A percentile compares a stretch with the other conserved stretches of the same genome.
Conservation (phyloP, 2,888 invertebrate species). For the Ophion ventricosus region DNA sequence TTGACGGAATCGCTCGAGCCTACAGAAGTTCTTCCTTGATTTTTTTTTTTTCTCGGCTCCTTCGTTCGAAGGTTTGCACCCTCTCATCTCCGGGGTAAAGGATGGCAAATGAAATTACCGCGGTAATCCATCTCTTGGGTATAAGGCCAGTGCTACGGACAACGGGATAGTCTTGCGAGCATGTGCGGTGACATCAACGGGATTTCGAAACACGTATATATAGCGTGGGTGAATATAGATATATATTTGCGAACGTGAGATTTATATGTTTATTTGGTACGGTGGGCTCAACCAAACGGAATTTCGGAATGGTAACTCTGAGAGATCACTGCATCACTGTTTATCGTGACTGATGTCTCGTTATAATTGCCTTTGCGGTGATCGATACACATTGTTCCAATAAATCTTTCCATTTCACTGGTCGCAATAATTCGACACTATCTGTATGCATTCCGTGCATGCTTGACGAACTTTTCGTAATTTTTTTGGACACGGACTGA, state of each 20-base stretch:
- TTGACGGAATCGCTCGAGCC: constrained; percentile 60
- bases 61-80: constrained; percentile 48
- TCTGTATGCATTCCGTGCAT: neutral
- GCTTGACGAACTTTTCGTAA: neutral
- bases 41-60: constrained; percentile 58
- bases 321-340: neutral
- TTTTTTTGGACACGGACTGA: no score
- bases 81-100: constrained; percentile 57
- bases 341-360: neutral
- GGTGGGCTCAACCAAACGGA: constrained; percentile 36
- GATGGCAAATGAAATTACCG: constrained; percentile 74
- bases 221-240: no score
- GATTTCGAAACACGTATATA: constrained; percentile 64
- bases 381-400: neutral
- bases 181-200: constrained; percentile 70
- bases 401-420: neutral
- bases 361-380: neutral
- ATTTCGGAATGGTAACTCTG: constrained; percentile 18
- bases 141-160: constrained; percentile 5
- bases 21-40: constrained; percentile 68
- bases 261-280: constrained; percentile 53
- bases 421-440: neutral
- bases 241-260: constrained; percentile 58
- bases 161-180: constrained; percentile 2
- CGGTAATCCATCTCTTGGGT: constrained; percentile 66